Base-by-base conservation (phyloP, 2,113 vertebrate species). In the Gadus chalcogrammus region DNA sequence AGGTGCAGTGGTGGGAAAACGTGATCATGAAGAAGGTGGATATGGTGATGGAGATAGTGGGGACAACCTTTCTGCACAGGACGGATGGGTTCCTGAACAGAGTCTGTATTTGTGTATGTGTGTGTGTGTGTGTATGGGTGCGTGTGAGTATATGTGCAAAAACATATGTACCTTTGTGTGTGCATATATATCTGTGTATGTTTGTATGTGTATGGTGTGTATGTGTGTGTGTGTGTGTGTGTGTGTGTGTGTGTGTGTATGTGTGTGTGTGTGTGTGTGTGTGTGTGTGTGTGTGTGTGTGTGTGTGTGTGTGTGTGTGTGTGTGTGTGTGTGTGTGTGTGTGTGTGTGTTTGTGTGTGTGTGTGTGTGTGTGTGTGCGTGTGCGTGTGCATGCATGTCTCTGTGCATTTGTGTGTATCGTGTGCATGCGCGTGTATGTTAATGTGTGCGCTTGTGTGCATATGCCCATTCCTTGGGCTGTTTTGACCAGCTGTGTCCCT, bases 401-500 rank as follows among this genome's bases (percentile, higher is more conserved):
- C 24, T 64, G 28, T 35, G 62, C 28, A 16, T 64, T 27, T 18
- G 62, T 64, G 28, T 64, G 62, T 38, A 48, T 28, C 52, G 62
- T 70, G 58, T 58, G 60, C 24, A 15, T 38, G 15, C 8, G 15
- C 38, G 27, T 35, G 28, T 64, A 28, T 64, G 15, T 35, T 5
- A 2, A 8, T 17, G 20, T 53, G 31, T 56, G 66, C 60, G 61
- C 55, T 42, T 35, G 64, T 6, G 13, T 70, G 9, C 12, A 52
- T 15, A 8, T 64, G 13, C 74, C 71, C 53, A 55, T 55, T 16
- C 75, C 69, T 65, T 12, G 9, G 67, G 83, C 71, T 60, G 69
- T 69, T 35, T 27, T 59, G 69, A 73, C 73, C 84, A 84, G 78
- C 84, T 84, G 79, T 77, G 79, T 74, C 71, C 62, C 76, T 66